Percentiles rank a stretch among this genome's conserved stretches.
Conservation (phyloP, 1,140 invertebrate genomes). For the Macrotrachela quadricornifera region DNA sequence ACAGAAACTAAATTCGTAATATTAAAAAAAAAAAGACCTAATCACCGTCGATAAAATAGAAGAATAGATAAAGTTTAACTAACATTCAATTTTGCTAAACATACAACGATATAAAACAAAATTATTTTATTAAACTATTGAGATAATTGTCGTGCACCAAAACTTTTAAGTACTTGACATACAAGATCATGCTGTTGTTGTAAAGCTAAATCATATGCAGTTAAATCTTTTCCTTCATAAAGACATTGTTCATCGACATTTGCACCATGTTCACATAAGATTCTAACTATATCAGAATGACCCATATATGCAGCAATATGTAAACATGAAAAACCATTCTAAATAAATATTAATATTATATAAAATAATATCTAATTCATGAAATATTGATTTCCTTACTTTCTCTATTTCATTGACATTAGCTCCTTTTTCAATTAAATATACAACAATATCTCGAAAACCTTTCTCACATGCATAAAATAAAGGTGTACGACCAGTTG, state of each 20-base stretch:
- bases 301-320: conserved; percentile 8
- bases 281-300: conserved; percentile 5
- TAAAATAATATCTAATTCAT: not conserved
- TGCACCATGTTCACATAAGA: conserved; percentile 4
- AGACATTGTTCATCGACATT: conserved; percentile 8
- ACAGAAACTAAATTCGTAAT: no score
- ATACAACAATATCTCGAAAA: conserved; percentile 9
- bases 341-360: not conserved
- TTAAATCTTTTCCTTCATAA: not conserved
- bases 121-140: no score
- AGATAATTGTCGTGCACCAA: no score
- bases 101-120: no score
- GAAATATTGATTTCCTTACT: not conserved
- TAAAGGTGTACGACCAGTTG: conserved; percentile 5
- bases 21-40: no score
- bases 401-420: conserved; percentile 9
- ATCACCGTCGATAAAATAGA: no score
- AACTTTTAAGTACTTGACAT: conserved; percentile 2
- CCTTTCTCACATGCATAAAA: conserved; percentile 10
- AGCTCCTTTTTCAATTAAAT: conserved; percentile 7
- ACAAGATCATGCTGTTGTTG: conserved; percentile 4
- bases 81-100: no score
- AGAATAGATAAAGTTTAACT: no score
- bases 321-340: conserved; percentile 8
- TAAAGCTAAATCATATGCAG: conserved; percentile 7